These are phyloP conservation scores for Drosophila obscura DNA, from an alignment of 1,140 invertebrate genomes.

Conservation along the genomic window DNA sequence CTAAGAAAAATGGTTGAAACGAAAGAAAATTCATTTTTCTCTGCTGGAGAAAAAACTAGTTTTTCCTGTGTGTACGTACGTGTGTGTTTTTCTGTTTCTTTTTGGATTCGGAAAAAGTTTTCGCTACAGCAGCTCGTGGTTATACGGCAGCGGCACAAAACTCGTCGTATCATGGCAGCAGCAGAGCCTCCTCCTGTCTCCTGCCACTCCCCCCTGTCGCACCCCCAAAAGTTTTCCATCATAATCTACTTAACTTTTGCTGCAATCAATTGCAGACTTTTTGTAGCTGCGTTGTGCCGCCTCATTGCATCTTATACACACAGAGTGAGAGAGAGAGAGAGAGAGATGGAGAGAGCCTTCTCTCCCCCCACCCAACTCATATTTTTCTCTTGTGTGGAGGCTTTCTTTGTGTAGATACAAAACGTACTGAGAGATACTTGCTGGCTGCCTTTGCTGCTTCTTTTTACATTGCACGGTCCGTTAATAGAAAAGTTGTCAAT, in stretches of 20 bases:
- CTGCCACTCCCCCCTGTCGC: background rate
- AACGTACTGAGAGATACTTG: slow-evolving; percentile 34
- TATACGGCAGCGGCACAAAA: slow-evolving; percentile 42
- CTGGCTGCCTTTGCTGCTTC: slow-evolving; percentile 9
- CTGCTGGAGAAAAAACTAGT: slow-evolving; percentile 56
- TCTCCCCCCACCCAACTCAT: slow-evolving; percentile 9
- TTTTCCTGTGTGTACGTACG: slow-evolving; percentile 32
- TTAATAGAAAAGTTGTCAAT: slow-evolving; percentile 81
- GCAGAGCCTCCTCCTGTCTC: slow-evolving; percentile 17
- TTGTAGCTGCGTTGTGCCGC: slow-evolving; percentile 53
- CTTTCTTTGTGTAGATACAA: slow-evolving; percentile 75
- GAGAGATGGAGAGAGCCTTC: slow-evolving; percentile 23
- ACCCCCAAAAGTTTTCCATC: slow-evolving; percentile 72
- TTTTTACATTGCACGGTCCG: slow-evolving; percentile 45
- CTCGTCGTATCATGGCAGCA: slow-evolving; percentile 57
- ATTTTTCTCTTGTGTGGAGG: slow-evolving; percentile 33
- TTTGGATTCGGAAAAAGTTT: slow-evolving; percentile 56
- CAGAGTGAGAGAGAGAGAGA: slow-evolving; percentile 26
- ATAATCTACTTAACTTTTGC: slow-evolving; percentile 82
- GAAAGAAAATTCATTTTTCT: slow-evolving; percentile 45
- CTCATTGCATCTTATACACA: slow-evolving; percentile 71
- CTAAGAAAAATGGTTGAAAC: slow-evolving; percentile 44
- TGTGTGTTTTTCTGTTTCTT: slow-evolving; percentile 2
- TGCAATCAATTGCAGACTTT: slow-evolving; percentile 76
- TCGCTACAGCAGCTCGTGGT: slow-evolving; percentile 41